phyloP scores from a whole-genome alignment of 2,888 invertebrate genomes.

The Steinernema scapterisci region DNA sequence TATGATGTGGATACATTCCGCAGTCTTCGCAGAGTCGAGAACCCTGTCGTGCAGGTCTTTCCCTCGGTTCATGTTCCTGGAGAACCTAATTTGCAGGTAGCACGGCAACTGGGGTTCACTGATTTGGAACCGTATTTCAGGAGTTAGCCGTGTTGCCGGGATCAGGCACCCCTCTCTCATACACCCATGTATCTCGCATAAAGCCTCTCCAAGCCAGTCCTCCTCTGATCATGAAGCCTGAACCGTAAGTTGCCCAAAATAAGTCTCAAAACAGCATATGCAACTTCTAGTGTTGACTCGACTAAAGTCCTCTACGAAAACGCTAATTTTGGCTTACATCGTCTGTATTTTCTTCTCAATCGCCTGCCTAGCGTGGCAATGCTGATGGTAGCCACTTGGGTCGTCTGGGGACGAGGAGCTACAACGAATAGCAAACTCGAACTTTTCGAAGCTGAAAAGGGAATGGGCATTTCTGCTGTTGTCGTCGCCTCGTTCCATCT shows the following conservation, averaged over 20 bases:
- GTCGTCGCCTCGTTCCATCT: background rate
- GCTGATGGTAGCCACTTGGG: conserved; percentile 42
- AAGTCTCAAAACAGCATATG: background rate
- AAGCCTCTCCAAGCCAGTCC: background rate
- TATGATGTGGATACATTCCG: conserved; percentile 16
- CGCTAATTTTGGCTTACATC: conserved; percentile 40
- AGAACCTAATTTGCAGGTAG: conserved; percentile 5
- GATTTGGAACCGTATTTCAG: background rate
- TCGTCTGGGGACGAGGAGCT: conserved; percentile 44
- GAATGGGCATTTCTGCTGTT: conserved; percentile 19
- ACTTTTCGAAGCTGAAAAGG: conserved; percentile 9
- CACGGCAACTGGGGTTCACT: background rate
- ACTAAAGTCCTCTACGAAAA: conserved; percentile 39
- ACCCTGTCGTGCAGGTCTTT: conserved; percentile 6
- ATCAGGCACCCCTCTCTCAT: background rate
- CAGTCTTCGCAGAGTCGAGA: conserved; percentile 12
- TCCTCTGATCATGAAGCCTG: conserved; percentile 12
- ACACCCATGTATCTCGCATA: background rate
- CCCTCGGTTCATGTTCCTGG: conserved; percentile 16
- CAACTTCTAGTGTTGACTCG: background rate
- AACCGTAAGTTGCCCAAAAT: background rate
- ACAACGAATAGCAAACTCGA: background rate
- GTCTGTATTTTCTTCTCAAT: conserved; percentile 37
- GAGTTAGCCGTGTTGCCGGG: conserved; percentile 13
- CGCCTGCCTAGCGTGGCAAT: conserved; percentile 41